These are phyloP conservation scores for Psilopogon haemacephalus DNA, from an alignment of 2,113 vertebrate species.

Conservation along the genomic window DNA sequence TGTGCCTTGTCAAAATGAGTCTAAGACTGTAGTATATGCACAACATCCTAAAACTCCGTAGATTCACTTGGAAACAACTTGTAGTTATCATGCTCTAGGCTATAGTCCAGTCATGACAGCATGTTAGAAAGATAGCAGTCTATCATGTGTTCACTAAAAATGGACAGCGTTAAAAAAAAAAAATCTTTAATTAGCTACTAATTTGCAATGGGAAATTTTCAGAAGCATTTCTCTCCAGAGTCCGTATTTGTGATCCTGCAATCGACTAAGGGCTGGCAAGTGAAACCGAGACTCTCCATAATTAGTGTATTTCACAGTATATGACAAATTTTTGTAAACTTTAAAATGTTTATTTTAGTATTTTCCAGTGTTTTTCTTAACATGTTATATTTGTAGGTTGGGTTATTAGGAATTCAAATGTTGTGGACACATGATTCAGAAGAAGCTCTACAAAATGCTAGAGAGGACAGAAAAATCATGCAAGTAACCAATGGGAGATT, in stretches of 20 bases:
- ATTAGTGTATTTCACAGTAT: neutral
- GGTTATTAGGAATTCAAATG: constrained; percentile 90
- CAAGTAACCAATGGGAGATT: constrained; percentile 85
- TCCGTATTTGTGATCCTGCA: neutral
- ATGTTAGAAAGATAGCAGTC: neutral
- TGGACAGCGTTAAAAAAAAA: neutral
- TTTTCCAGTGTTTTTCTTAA: neutral
- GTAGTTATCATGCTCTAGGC: neutral
- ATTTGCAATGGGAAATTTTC: neutral
- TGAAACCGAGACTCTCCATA: neutral
- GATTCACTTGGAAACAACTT: neutral
- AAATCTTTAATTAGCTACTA: neutral
- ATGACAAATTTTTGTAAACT: neutral
- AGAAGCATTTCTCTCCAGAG: neutral
- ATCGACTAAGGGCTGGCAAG: neutral
- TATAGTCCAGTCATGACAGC: neutral
- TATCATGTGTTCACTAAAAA: neutral
- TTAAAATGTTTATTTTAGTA: neutral
- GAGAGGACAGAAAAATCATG: constrained; percentile 88
- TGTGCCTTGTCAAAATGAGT: neutral
- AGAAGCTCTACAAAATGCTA: constrained; percentile 81
- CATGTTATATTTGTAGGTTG: constrained; percentile 76
- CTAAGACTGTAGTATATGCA: neutral
- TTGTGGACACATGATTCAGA: constrained; percentile 90
- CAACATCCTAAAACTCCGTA: neutral